Evolutionary conservation across 1,140 invertebrate species (phyloP), one percentile per base, ranked within the genome.

Genomic region (Schmidtea mediterranea): DNA sequence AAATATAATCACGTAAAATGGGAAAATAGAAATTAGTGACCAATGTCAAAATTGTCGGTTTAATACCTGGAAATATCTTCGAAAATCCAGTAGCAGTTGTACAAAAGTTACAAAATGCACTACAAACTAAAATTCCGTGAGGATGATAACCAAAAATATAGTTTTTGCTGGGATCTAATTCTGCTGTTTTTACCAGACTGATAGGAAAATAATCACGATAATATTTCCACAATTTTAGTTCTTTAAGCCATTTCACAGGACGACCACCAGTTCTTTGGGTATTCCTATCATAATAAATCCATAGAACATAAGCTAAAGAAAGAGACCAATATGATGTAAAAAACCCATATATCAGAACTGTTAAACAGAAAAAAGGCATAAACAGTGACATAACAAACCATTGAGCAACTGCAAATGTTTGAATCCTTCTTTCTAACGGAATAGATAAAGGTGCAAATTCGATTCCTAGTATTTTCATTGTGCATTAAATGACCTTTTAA

Each of bases 61-160:
- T 72, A 52, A 90, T 67, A 12, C 77, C 75, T 0, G 83, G 82
- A 61, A 82, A 92, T 1, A 75, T 51, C 48, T 78, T 62, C 13
- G 69, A 65, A 61, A 81, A 82, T 13, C 73, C 68, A 0, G 70
- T 66, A 6, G 71, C 74, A 53, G 84, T 77, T 0, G 82, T 80
- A 0, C 71, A 75, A 66, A 90, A 83, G 51, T 76, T 74, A 1
- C 71, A 70, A 57, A 81, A 78, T 12, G 73, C 71, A 13, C 82
- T 80, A 3, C 73, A 72, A 24, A 76, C 75, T 6, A 82, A 67
- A 10, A 89, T 70, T 1, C 86, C 86, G 62, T 94, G 86, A 1
- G 86, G 86, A 65, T 83, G 84, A 46, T 73, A 75, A 2, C 78
- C 78, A 51, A 89, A 74, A 1, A 90, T 69, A 59, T 90, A 90